phyloP scores from a whole-genome alignment of 2,888 invertebrate species.

The Raillietiella orientalis region DNA sequence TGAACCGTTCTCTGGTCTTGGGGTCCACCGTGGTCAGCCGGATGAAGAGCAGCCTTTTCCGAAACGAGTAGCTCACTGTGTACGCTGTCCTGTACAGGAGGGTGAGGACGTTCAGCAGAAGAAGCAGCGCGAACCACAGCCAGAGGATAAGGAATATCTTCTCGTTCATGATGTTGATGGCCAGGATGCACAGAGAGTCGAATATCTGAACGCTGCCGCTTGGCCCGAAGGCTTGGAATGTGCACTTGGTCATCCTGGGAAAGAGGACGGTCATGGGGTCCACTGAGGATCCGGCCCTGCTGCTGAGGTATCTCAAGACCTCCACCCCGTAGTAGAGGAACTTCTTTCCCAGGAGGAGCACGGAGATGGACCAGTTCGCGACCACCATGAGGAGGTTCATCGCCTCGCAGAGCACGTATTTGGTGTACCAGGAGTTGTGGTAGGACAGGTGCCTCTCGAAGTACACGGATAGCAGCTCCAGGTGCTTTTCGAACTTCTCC shows the following conservation, averaged over 20 bases:
- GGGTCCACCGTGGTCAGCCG: background rate
- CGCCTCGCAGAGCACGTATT: slow-evolving; percentile 8
- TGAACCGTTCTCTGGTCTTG: background rate
- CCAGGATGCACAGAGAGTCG: slow-evolving; percentile 10
- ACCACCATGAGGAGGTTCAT: slow-evolving; percentile 10
- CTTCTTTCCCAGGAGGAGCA: slow-evolving; percentile 10
- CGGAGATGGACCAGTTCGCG: slow-evolving; percentile 10
- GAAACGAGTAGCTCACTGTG: slow-evolving; percentile 1
- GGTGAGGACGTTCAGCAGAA: slow-evolving; percentile 8
- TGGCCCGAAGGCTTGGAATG: slow-evolving; percentile 9
- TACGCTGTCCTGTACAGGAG: slow-evolving; percentile 8
- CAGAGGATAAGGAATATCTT: slow-evolving; percentile 10
- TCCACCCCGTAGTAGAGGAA: slow-evolving; percentile 10
- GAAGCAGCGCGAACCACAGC: slow-evolving; percentile 11
- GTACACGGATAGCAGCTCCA: too few relatives aligned
- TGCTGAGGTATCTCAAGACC: slow-evolving; percentile 9
- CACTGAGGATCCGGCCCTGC: slow-evolving; percentile 8
- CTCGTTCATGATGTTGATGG: slow-evolving; percentile 10
- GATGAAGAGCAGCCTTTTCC: background rate
- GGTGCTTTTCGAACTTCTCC: too few relatives aligned
- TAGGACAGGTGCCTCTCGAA: slow-evolving; percentile 7
- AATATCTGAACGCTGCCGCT: slow-evolving; percentile 8
- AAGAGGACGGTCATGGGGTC: slow-evolving; percentile 10
- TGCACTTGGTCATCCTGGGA: slow-evolving; percentile 10
- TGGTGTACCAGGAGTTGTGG: slow-evolving; percentile 8